Evolutionary conservation across 2,797 vertebrate species (phyloP).

Genomic region (Myripristis jacobus): DNA sequence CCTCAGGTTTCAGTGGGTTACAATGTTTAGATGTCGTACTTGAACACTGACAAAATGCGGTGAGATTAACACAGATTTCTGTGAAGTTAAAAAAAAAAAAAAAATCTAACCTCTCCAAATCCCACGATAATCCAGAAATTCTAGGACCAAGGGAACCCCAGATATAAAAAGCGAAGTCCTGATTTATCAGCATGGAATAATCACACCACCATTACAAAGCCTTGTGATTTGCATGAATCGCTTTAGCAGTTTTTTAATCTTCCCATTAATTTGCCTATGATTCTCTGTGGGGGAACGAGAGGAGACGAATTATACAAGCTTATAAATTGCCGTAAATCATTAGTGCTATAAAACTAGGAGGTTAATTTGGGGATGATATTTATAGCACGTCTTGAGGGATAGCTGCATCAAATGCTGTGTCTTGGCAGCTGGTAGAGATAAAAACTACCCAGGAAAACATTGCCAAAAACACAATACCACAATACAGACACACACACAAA

Average conservation of each 20-base stretch:
- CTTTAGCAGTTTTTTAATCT: no score
- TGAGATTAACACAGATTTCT: no score
- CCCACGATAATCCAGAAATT: no score
- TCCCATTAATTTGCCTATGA: no score
- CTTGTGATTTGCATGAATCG: neutral
- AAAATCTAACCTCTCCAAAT: no score
- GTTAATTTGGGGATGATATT: slow-evolving; percentile 12
- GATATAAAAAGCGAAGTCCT: no score
- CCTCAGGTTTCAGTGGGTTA: no score
- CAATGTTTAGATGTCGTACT: no score
- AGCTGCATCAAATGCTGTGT: slow-evolving; percentile 26
- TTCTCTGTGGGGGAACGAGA: neutral
- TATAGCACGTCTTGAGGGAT: slow-evolving; percentile 24
- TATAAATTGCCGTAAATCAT: slow-evolving; percentile 17
- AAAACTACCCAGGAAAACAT: slow-evolving; percentile 22
- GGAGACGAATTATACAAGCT: slow-evolving; percentile 1
- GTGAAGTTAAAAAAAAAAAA: no score
- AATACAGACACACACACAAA: neutral
- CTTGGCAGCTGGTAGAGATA: slow-evolving; percentile 19
- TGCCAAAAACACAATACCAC: neutral
- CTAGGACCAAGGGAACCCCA: no score
- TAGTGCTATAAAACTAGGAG: neutral
- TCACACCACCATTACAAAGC: neutral
- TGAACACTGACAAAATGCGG: no score
- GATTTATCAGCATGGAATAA: no score